These are phyloP conservation scores for Troilus luridus DNA, from an alignment of 2,888 invertebrate genomes.

Conservation along the genomic window DNA sequence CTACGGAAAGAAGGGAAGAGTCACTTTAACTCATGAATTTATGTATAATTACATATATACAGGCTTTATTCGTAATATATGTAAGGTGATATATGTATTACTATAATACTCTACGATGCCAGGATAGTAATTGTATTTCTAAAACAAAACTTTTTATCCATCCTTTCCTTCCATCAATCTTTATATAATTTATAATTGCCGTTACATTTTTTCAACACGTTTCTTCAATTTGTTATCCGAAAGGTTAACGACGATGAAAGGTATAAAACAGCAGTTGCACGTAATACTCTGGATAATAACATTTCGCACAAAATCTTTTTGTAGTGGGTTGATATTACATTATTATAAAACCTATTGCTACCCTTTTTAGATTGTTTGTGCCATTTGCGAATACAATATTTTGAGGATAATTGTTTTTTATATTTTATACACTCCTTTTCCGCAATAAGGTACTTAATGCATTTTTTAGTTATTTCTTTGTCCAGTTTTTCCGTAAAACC, in stretches of 20 bases:
- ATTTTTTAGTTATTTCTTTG: too few species aligned
- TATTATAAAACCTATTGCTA: background rate
- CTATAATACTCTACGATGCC: background rate
- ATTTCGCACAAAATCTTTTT: background rate
- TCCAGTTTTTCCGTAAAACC: too few species aligned
- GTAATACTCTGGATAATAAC: background rate
- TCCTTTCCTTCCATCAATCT: background rate
- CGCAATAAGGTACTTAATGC: too few species aligned
- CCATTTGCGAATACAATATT: too few species aligned
- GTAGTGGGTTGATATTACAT: background rate
- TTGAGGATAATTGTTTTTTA: too few species aligned
- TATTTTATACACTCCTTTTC: too few species aligned
- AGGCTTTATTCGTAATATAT: too few species aligned
- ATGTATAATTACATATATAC: too few species aligned
- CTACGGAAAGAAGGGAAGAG: too few species aligned
- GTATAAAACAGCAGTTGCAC: background rate
- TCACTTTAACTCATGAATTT: too few species aligned
- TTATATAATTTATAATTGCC: constrained; percentile 1
- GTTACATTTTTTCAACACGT: background rate
- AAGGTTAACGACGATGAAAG: constrained; percentile 31
- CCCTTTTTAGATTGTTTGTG: background rate
- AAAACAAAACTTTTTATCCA: background rate
- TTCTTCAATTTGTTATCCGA: constrained; percentile 12
- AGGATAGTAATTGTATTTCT: background rate
- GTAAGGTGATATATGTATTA: too few species aligned